Base-by-base conservation (phyloP, 2,113 vertebrate species). In the Donacobius atricapilla region DNA sequence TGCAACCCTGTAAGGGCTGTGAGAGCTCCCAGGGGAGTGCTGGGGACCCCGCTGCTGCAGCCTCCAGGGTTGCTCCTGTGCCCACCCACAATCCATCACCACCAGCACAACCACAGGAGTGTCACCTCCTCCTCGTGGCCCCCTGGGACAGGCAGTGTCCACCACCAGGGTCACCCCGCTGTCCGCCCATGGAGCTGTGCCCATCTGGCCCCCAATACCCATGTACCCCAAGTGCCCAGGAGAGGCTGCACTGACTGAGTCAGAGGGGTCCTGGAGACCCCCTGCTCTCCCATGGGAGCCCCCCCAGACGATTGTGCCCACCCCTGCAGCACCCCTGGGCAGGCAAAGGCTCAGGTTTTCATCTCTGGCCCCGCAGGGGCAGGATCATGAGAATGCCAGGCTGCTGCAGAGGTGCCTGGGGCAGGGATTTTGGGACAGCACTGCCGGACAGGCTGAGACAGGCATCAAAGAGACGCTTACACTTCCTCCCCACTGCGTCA, bases 71-170 rank as follows among this genome's bases (percentile, higher is more conserved):
- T 3, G 3, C 61, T 28, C 30, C 63, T 1, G 22, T 11, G 4
- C 68, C 39, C 68, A 71, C 17, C 45, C 56, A 9, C 0, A 8
- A 75, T 27, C 75, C 40, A 58, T 6, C 0, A 0, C 27, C 6
- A 2, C 48, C 35, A 13, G 31, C 53, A 53, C 53, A 61, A 35
- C 7, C 4, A 4, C 56, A 28, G 35, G 15, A 57, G 31, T 9
- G 31, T 25, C 37, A 4, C 33, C 27, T 40, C 45, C n/a, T 82
- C 78, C 66, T 86, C 7, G 1, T 3, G 31, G 20, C 4, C 22
- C 47, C 24, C 20, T 3, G 3, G 60, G 27, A 31, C 50, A 51
- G 21, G 35, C 40, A 42, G 75, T 19, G 39, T 35, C 45, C 51
- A 24, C 22, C 37, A 12, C 23, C 1, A 2, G 15, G 33, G 23